A percentile compares a stretch with the other conserved stretches of the same genome.
These are phyloP conservation scores for Drosophila mauritiana DNA, from an alignment of 1,140 invertebrate genomes.

Conservation along the genomic window DNA sequence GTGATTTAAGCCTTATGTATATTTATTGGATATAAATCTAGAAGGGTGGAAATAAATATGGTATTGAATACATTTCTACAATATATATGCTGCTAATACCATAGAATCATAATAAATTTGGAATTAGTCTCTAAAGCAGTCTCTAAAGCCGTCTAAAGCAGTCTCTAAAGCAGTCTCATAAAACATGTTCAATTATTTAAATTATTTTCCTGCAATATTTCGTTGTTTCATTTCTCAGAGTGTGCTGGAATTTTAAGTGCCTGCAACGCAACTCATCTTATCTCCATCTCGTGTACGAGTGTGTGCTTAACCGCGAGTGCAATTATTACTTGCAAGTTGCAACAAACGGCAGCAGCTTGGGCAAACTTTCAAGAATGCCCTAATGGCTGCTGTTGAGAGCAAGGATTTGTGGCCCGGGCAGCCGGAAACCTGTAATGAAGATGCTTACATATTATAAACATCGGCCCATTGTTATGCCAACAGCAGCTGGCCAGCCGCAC, in stretches of 20 bases:
- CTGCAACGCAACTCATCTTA: conserved; percentile 24
- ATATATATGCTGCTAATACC: too few relatives aligned
- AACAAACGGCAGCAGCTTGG: conserved; percentile 55
- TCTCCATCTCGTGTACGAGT: conserved; percentile 11
- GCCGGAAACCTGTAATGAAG: conserved; percentile 38
- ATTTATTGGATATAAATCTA: too few relatives aligned
- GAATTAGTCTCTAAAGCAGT: too few relatives aligned
- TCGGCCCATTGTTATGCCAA: conserved; percentile 37
- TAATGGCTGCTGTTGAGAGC: conserved; percentile 21
- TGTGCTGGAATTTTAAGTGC: conserved; percentile 55
- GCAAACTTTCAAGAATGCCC: conserved; percentile 36
- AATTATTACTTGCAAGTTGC: conserved; percentile 75
- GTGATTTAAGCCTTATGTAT: too few relatives aligned
- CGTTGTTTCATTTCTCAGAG: neutral
- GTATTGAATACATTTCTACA: too few relatives aligned
- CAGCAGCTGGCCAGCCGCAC: conserved; percentile 11
- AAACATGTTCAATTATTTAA: too few relatives aligned
- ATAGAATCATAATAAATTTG: too few relatives aligned
- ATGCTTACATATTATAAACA: conserved; percentile 47
- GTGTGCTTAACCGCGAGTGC: conserved; percentile 52
- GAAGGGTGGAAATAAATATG: too few relatives aligned
- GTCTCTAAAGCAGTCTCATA: too few relatives aligned
- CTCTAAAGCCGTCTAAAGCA: too few relatives aligned
- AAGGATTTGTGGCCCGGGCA: conserved; percentile 19
- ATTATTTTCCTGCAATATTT: neutral